Evolutionary conservation across 2,113 vertebrate species (phyloP), one percentile per base, ranked within the genome.

Genomic region (Crotalus helleri): DNA sequence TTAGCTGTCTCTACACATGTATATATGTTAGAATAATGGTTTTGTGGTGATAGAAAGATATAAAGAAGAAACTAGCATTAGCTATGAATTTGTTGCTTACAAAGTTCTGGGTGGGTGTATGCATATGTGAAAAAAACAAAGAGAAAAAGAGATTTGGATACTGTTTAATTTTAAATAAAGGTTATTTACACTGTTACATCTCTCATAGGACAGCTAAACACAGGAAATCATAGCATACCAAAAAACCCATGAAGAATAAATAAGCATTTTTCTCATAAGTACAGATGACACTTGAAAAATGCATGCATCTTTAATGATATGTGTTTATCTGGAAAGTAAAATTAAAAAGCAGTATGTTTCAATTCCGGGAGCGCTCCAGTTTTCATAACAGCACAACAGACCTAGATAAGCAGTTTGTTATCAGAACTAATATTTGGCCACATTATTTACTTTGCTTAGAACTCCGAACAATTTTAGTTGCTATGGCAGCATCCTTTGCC

Each of bases 401-500:
- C 55, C 33, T 85, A 85, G 61, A 96, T 58, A 93, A 89, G 4
- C 29, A 93, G 92, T n/a, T 91, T 94, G 21, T 85, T 93, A 89
- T 93, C 44, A 23, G 74, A 90, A 91, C 17, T 0, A 94, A 94
- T 58, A 1, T 26, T 94, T 87, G 91, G 89, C 90, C 10, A 49
- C 46, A 46, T 85, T 92, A 1, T 94, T 95, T 91, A 87, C 19
- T 93, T 46, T 91, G 2, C 29, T 94, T 89, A 91, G 46, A 26
- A 13, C 81, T 91, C 61, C 5, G 90, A 33, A 46, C 91, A 95
- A 95, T 54, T 23, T 88, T 33, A 69, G 26, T 94, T 89, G 3
- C 49, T 87, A 4, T 90, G 29, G 93, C 33, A 92, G 88, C 88
- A 90, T 94, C 64, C 88, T 53, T 13, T 91, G 92, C 24, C 81